phyloP scores from a whole-genome alignment of 23 tunicate species.

The Ascidia mentula region DNA sequence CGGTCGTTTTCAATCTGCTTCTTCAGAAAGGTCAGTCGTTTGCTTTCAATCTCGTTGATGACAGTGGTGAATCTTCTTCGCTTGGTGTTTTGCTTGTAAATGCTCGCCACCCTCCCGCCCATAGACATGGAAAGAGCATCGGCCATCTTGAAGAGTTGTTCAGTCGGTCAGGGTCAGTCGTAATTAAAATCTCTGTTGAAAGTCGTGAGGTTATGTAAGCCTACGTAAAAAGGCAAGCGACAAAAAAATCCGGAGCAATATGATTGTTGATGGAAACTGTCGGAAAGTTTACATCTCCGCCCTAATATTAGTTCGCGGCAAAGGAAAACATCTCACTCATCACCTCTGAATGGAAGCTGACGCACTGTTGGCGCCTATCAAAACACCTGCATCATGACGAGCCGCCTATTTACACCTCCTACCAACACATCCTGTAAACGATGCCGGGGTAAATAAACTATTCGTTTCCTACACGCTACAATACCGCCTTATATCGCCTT shows the following conservation, averaged over 20 bases:
- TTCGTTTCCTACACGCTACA: background rate
- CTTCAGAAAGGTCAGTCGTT: slow-evolving; percentile 51
- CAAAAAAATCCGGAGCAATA: too few relatives aligned
- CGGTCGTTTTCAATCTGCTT: slow-evolving; percentile 72
- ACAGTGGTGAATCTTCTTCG: slow-evolving; percentile 59
- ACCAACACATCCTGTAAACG: background rate
- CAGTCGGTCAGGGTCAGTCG: too few relatives aligned
- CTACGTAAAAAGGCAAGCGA: too few relatives aligned
- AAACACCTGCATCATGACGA: background rate
- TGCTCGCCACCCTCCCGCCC: slow-evolving; percentile 84
- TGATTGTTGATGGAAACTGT: too few relatives aligned
- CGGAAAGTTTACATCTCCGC: too few relatives aligned
- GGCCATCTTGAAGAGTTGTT: slow-evolving; percentile 61
- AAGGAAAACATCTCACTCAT: too few relatives aligned
- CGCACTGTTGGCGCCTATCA: background rate
- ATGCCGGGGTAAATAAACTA: background rate
- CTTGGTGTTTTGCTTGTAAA: slow-evolving; percentile 55
- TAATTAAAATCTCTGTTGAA: too few relatives aligned
- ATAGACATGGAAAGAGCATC: slow-evolving; percentile 52
- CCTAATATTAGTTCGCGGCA: too few relatives aligned
- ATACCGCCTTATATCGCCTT: slow-evolving; percentile 11
- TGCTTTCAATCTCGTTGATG: slow-evolving; percentile 68
- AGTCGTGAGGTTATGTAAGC: too few relatives aligned
- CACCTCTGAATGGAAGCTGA: too few relatives aligned
- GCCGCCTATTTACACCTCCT: too few relatives aligned